Evolutionary conservation across 1,140 invertebrate species (phyloP).

Genomic region (Dufourea novaeangliae): DNA sequence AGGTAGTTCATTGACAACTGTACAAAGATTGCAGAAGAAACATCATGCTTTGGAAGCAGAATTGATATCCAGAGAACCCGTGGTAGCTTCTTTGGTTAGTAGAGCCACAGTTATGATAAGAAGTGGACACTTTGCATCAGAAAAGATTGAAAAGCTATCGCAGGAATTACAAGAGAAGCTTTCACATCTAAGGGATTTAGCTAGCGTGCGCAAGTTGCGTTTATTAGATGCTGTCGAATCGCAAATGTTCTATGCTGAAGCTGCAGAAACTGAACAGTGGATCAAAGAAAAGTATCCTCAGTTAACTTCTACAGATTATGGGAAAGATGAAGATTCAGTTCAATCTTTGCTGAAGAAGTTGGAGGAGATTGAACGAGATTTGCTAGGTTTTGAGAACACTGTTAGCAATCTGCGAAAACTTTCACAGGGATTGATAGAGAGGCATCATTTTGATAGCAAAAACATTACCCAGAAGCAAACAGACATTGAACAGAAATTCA

Average conservation of each 20-base stretch:
- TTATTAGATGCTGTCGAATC: constrained; percentile 92
- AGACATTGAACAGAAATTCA: constrained; percentile 86
- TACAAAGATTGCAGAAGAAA: constrained; percentile 98
- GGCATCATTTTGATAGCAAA: constrained; percentile 90
- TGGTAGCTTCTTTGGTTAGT: constrained; percentile 87
- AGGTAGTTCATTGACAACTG: constrained; percentile 91
- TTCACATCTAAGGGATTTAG: constrained; percentile 86
- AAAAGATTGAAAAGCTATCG: constrained; percentile 86
- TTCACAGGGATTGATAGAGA: constrained; percentile 85
- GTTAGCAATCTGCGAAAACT: constrained; percentile 87
- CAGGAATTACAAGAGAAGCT: constrained; percentile 86
- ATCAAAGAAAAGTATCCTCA: constrained; percentile 91
- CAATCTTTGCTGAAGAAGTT: constrained; percentile 90
- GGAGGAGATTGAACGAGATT: constrained; percentile 90
- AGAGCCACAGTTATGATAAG: constrained; percentile 90
- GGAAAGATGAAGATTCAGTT: constrained; percentile 94
- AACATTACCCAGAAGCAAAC: constrained; percentile 87
- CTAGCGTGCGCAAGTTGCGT: constrained; percentile 86
- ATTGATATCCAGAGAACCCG: constrained; percentile 90
- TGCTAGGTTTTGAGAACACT: constrained; percentile 87
- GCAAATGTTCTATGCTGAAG: constrained; percentile 94
- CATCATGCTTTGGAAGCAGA: constrained; percentile 94
- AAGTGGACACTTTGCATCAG: constrained; percentile 91
- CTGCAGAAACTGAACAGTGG: constrained; percentile 93
- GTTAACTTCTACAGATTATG: constrained; percentile 89